Evolutionary conservation across 2,797 vertebrate species (phyloP).

Genomic region (Epinephelus coioides): DNA sequence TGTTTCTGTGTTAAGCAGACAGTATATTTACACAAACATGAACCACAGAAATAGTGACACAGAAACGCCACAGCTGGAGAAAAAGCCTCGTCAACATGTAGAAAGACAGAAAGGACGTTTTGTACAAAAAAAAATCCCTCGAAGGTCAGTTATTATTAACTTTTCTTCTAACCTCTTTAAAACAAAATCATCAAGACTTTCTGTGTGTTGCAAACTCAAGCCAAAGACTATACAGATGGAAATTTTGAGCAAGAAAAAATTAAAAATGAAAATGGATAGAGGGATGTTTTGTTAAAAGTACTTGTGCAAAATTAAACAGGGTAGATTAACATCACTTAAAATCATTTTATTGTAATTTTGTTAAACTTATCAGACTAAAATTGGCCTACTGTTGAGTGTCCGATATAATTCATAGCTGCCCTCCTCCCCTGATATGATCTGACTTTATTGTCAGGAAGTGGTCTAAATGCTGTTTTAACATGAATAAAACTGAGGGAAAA

Average conservation of each 20-base stretch:
- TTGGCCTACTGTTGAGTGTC: neutral
- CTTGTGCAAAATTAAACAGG: neutral
- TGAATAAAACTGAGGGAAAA: neutral
- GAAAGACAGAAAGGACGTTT: slow-evolving; percentile 4
- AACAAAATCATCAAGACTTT: neutral
- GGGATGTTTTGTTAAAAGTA: neutral
- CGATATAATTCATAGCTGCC: neutral
- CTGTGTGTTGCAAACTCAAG: neutral
- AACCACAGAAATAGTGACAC: slow-evolving; percentile 76
- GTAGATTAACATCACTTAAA: neutral
- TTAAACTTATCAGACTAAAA: neutral
- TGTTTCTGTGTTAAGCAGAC: slow-evolving; percentile 81
- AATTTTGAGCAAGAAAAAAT: neutral
- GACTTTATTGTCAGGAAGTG: neutral
- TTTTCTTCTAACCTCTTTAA: neutral
- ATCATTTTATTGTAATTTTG: neutral
- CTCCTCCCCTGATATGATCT: slow-evolving; percentile 11
- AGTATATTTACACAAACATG: slow-evolving; percentile 81
- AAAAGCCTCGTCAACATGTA: slow-evolving; percentile 29
- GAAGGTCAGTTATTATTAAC: neutral
- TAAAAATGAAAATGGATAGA: neutral
- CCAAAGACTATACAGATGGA: neutral
- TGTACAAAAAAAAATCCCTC: neutral
- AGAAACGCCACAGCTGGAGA: slow-evolving; percentile 61
- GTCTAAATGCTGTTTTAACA: neutral